These are phyloP conservation scores for Pan troglodytes DNA, from an alignment of 2,113 vertebrate species.

Conservation along the genomic window NHGRI_mPanTro3-v2.1_pri NC_072402.2:19346501-19347000, in stretches of 20 bases:
- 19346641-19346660: background rate
- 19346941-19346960: background rate
- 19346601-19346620: background rate
- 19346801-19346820: background rate
- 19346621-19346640: no score
- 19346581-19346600: background rate
- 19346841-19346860: background rate
- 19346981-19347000: background rate
- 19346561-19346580: background rate
- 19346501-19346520: no score
- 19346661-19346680: background rate
- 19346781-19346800: background rate
- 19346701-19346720: background rate
- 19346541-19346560: background rate
- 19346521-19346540: no score
- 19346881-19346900: background rate
- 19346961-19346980: background rate
- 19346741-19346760: background rate
- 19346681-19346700: rapidly evolving
- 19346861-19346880: background rate
- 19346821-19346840: background rate
- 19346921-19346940: background rate
- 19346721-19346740: background rate
- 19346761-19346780: background rate
- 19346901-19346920: background rate